A percentile compares a stretch with the other conserved stretches of the same genome.
These are phyloP conservation scores for Drosophila pandora DNA, from an alignment of 1,140 invertebrate genomes.

Conservation along the genomic window DNA sequence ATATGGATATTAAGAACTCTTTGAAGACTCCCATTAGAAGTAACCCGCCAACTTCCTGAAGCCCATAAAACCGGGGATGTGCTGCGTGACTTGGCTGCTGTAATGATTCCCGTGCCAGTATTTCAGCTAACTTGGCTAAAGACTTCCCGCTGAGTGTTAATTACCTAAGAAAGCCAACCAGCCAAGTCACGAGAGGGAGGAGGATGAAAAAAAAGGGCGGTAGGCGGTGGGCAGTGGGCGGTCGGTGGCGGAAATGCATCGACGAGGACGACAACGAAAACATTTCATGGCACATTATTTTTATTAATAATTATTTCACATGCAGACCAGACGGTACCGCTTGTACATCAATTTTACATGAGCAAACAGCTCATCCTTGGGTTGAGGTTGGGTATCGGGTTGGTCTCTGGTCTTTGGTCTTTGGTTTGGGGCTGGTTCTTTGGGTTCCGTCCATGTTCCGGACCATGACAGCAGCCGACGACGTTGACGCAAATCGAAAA, in stretches of 20 bases:
- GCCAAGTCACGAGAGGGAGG: background rate
- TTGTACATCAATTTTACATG: slow-evolving; percentile 68
- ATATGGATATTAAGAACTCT: slow-evolving; percentile 14
- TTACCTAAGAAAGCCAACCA: slow-evolving; percentile 51
- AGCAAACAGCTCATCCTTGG: slow-evolving; percentile 14
- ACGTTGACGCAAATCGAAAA: slow-evolving; percentile 77
- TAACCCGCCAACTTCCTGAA: slow-evolving; percentile 6
- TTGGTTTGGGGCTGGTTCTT: slow-evolving; percentile 26
- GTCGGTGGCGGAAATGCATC: slow-evolving; percentile 40
- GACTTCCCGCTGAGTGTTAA: slow-evolving; percentile 63
- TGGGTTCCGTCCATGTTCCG: slow-evolving; percentile 56
- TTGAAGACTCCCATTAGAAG: slow-evolving; percentile 7
- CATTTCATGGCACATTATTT: slow-evolving; percentile 70
- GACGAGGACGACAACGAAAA: slow-evolving; percentile 36
- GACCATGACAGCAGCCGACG: slow-evolving; percentile 38
- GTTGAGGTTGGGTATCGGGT: slow-evolving; percentile 1
- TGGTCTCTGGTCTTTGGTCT: slow-evolving; percentile 12
- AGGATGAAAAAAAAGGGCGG: slow-evolving; percentile 16
- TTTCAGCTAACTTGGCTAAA: slow-evolving; percentile 27
- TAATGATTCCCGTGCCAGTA: slow-evolving; percentile 19
- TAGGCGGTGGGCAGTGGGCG: slow-evolving; percentile 16
- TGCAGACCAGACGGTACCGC: slow-evolving; percentile 46
- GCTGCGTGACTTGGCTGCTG: slow-evolving; percentile 19
- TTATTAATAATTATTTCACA: slow-evolving; percentile 78
- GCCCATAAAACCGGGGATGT: slow-evolving; percentile 10